A percentile compares a stretch with the other conserved stretches of the same genome.
Conservation (phyloP, 2,113 vertebrate genomes). For the Phyllostomus hastatus region DNA sequence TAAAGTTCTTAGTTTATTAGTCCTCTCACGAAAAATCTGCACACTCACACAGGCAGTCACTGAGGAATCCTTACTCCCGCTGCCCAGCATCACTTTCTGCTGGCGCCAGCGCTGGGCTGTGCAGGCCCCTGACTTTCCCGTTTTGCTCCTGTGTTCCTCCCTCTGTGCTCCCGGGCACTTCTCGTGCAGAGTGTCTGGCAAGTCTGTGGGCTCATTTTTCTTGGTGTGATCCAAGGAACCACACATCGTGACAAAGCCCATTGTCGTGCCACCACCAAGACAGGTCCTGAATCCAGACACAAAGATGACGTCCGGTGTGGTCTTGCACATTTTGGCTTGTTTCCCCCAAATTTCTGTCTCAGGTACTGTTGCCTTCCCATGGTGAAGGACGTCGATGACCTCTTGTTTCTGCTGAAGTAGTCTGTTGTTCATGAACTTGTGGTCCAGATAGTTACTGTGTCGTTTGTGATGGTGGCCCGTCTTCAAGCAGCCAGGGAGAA, state of each 20-base stretch:
- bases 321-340: neutral
- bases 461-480: neutral
- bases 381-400: neutral
- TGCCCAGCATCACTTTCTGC: neutral
- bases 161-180: neutral
- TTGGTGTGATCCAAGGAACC: neutral
- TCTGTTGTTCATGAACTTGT: neutral
- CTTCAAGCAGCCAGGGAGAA: neutral
- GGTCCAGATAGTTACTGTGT: neutral
- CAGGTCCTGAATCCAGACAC: neutral
- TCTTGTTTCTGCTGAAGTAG: neutral
- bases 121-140: no score
- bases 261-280: neutral
- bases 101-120: no score
- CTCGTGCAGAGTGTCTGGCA: neutral
- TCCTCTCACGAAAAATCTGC: neutral
- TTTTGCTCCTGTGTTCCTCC: neutral
- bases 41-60: neutral
- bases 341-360: neutral
- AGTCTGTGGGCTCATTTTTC: neutral
- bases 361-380: neutral
- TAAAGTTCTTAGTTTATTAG: neutral
- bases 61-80: neutral
- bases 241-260: neutral
- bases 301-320: neutral